Conservation (phyloP, 2,113 vertebrate species). For the Tupaia tana region DNA sequence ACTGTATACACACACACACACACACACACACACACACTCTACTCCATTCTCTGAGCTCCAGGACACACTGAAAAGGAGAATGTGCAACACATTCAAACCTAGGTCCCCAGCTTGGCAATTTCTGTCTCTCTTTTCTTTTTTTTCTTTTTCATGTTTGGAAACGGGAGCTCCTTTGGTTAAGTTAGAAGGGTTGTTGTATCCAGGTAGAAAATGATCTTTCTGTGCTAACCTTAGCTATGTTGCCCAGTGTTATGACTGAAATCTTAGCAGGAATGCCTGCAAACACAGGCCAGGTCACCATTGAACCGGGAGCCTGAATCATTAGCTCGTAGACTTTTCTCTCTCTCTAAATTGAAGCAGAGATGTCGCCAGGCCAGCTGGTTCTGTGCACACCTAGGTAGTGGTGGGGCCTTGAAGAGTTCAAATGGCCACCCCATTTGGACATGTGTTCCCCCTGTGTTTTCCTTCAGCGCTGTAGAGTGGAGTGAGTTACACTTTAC, state of each 20-base stretch:
- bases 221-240: not conserved
- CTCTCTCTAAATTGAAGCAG: not conserved
- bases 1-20: not conserved
- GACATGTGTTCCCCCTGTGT: fast-evolving
- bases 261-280: not conserved
- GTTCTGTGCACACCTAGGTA: not conserved
- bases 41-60: not conserved
- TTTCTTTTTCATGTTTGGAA: not conserved
- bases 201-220: not conserved
- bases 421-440: not conserved
- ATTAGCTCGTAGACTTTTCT: not conserved
- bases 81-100: not conserved
- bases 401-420: not conserved
- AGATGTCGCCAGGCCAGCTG: not conserved
- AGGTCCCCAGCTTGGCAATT: not conserved
- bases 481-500: not conserved
- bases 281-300: not conserved
- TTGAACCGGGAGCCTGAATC: not conserved
- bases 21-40: no score
- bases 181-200: not conserved
- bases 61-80: not conserved
- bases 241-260: not conserved
- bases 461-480: not conserved
- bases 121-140: not conserved
- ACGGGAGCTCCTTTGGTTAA: not conserved